A percentile compares a stretch with the other conserved stretches of the same genome.
Conservation (phyloP, 1,140 invertebrate species). For the Caenorhabditis tropicalis region DNA sequence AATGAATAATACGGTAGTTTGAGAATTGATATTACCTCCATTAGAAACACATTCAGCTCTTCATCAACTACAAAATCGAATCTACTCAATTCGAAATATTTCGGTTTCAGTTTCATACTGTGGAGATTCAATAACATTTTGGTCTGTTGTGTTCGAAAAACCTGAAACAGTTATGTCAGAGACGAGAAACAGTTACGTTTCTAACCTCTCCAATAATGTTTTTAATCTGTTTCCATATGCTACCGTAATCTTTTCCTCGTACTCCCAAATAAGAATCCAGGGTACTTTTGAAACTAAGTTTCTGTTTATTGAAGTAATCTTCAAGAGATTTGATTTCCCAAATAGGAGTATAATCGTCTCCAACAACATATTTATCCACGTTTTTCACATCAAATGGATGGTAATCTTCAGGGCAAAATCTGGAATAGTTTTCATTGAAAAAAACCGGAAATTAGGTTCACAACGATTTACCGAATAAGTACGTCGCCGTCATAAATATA, state of each 20-base stretch:
- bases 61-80: constrained; percentile 92
- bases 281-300: constrained; percentile 85
- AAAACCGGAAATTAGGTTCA: background rate
- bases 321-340: constrained; percentile 88
- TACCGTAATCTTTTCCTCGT: constrained; percentile 77
- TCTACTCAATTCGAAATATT: constrained; percentile 92
- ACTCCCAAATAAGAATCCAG: constrained; percentile 82
- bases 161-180: too few species aligned
- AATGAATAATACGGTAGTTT: background rate
- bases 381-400: constrained; percentile 85
- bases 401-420: constrained; percentile 90
- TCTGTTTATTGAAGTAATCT: constrained; percentile 80
- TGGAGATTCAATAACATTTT: constrained; percentile 37
- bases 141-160: constrained; percentile 70
- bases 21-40: constrained; percentile 78
- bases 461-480: background rate
- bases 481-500: constrained; percentile 85
- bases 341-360: constrained; percentile 89
- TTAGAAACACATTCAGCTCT: constrained; percentile 83
- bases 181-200: too few species aligned
- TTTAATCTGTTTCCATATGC: constrained; percentile 84
- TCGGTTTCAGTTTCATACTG: constrained; percentile 72
- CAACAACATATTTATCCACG: constrained; percentile 89
- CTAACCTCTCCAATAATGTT: constrained; percentile 80
- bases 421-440: constrained; percentile 70